These are phyloP conservation scores for Bugula neritina DNA, from an alignment of 2,888 invertebrate genomes.

Conservation along the genomic window DNA sequence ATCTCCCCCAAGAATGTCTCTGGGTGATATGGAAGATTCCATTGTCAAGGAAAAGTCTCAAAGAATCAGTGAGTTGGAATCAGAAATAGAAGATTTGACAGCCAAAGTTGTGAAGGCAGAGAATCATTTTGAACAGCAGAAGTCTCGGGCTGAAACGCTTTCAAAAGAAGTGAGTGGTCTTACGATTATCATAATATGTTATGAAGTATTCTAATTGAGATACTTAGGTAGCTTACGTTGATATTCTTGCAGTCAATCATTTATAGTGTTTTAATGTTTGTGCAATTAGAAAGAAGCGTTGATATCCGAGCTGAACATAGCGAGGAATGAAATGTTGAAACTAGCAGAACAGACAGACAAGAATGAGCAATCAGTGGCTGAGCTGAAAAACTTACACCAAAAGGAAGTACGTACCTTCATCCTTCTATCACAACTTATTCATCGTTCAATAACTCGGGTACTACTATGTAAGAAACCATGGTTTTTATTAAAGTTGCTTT, in stretches of 20 bases:
- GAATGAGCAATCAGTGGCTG: neutral
- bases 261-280: no score
- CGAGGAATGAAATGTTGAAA: neutral
- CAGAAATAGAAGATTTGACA: constrained; percentile 2
- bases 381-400: constrained; percentile 5
- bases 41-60: neutral
- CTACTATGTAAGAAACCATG: no score
- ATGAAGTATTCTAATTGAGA: no score
- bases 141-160: neutral
- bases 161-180: neutral
- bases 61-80: neutral
- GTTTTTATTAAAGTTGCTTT: no score
- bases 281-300: constrained; percentile 22
- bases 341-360: neutral
- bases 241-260: no score
- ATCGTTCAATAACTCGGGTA: no score
- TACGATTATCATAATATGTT: no score
- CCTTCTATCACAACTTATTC: neutral
- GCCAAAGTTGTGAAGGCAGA: neutral
- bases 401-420: neutral
- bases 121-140: constrained; percentile 7
- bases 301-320: neutral
- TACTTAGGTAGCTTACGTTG: no score
- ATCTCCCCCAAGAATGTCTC: constrained; percentile 19
- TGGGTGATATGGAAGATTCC: neutral